These are phyloP conservation scores for Anguilla anguilla DNA, from an alignment of 2,797 vertebrate genomes.

Conservation along the genomic window DNA sequence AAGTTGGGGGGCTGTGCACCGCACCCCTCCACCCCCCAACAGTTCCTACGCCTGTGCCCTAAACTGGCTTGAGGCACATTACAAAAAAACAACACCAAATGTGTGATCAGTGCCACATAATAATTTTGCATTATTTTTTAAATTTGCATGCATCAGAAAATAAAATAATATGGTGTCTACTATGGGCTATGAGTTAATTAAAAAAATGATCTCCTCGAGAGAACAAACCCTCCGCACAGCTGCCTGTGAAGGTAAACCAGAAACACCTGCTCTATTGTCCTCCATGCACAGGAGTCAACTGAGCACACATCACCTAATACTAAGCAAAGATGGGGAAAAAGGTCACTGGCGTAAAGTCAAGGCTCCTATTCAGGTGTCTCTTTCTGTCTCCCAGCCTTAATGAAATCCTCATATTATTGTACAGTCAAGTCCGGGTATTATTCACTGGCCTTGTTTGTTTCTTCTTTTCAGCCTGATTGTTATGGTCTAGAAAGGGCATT, in stretches of 20 bases:
- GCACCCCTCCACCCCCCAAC: too few species aligned
- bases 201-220: conserved; percentile 12
- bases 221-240: conserved; percentile 54
- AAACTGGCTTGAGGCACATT: not conserved
- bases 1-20: too few species aligned
- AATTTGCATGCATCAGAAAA: not conserved
- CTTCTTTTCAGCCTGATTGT: conserved; percentile 20
- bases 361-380: conserved; percentile 52
- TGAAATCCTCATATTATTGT: conserved; percentile 52
- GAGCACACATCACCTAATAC: conserved; percentile 66
- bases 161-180: conserved; percentile 18
- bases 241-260: conserved; percentile 66
- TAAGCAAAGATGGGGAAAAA: conserved; percentile 63
- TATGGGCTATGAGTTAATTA: conserved; percentile 16
- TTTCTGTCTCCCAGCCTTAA: conserved; percentile 29
- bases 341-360: conserved; percentile 59
- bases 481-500: not conserved
- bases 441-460: conserved; percentile 15
- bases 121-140: not conserved
- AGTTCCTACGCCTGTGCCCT: too few species aligned
- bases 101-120: not conserved
- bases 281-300: conserved; percentile 63
- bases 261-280: conserved; percentile 68
- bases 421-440: conserved; percentile 48
- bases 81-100: not conserved